Conservation (phyloP, 2,797 vertebrate genomes). For the Sebastes ruberrimus region DNA sequence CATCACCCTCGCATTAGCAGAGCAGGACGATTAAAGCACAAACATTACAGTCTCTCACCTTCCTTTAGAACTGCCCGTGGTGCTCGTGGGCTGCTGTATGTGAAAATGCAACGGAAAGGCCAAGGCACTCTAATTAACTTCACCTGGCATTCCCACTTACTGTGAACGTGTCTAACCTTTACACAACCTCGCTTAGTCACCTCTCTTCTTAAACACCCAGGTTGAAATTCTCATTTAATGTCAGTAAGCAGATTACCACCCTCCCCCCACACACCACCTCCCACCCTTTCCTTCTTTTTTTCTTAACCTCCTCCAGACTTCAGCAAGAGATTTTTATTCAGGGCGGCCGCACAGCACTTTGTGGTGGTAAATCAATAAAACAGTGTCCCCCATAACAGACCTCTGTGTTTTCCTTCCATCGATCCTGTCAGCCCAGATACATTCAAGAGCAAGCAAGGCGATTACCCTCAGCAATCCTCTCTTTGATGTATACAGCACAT, state of each 20-base stretch:
- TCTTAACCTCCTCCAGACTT: conserved; percentile 36
- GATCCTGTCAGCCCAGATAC: conserved; percentile 80
- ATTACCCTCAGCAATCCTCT: conserved; percentile 74
- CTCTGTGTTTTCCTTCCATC: conserved; percentile 80
- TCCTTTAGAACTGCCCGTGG: conserved; percentile 30
- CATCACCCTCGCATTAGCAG: conserved; percentile 55
- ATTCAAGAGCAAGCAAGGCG: conserved; percentile 70
- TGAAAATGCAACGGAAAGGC: conserved; percentile 70
- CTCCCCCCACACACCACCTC: background rate
- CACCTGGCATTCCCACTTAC: conserved; percentile 64
- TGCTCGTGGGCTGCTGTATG: conserved; percentile 39
- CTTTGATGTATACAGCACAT: conserved; percentile 72
- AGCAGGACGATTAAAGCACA: conserved; percentile 35
- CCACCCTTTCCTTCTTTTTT: conserved; percentile 7
- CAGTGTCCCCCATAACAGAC: conserved; percentile 81
- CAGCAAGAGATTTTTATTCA: conserved; percentile 71
- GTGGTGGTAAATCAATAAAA: conserved; percentile 79
- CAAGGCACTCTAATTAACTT: conserved; percentile 76
- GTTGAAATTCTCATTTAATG: conserved; percentile 70
- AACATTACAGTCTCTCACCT: conserved; percentile 55
- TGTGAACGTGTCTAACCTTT: conserved; percentile 72
- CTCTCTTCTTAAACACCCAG: conserved; percentile 60
- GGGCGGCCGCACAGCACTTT: conserved; percentile 64
- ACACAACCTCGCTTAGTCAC: conserved; percentile 71
- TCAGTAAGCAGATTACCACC: conserved; percentile 63